These are phyloP conservation scores for Hylomyscus alleni DNA, from an alignment of 2,797 vertebrate genomes.

Conservation along the genomic window DNA sequence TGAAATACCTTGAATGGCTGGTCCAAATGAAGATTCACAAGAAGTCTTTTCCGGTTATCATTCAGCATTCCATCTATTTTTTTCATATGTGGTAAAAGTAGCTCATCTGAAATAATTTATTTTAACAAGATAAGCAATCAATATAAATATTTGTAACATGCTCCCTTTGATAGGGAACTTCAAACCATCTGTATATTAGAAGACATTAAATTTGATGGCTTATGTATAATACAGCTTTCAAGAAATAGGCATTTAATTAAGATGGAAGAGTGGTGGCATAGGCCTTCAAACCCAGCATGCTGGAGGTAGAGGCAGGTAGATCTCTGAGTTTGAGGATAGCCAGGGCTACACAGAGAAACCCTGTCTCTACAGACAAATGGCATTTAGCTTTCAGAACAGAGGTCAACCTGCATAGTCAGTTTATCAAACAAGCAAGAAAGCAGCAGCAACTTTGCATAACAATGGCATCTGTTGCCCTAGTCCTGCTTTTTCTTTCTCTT, in stretches of 20 bases:
- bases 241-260: background rate
- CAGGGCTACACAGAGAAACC: background rate
- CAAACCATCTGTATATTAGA: background rate
- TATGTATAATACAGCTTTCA: constrained; percentile 12
- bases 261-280: background rate
- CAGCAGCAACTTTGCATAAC: background rate
- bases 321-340: background rate
- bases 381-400: constrained; percentile 27
- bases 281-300: background rate
- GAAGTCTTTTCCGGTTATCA: constrained; percentile 96
- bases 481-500: background rate
- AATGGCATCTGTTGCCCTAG: background rate
- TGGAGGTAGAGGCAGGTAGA: background rate
- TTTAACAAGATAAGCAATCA: constrained; percentile 67
- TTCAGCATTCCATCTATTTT: constrained; percentile 97
- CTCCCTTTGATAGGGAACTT: background rate
- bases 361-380: background rate
- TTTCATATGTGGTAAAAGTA: constrained; percentile 97
- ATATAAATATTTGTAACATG: constrained; percentile 45
- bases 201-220: constrained; percentile 55
- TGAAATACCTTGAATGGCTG: constrained; percentile 95
- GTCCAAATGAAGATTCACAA: constrained; percentile 95
- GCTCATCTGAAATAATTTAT: constrained; percentile 92
- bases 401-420: constrained; percentile 6
- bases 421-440: constrained; percentile 26